These are phyloP conservation scores for Lethocerus indicus DNA, from an alignment of 1,140 invertebrate genomes.

Conservation along the genomic window DNA sequence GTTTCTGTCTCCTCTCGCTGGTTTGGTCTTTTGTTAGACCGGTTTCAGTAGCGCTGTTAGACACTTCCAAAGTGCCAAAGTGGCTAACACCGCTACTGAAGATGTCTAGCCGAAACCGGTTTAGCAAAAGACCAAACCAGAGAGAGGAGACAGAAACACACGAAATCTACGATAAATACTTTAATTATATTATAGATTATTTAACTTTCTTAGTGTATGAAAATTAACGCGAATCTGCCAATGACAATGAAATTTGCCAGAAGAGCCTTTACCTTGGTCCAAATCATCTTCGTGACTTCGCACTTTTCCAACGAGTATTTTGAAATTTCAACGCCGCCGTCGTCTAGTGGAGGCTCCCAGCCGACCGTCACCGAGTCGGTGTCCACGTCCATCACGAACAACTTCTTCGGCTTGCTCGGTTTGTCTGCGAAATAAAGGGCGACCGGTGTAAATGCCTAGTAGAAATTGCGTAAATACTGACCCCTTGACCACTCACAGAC, in stretches of 20 bases:
- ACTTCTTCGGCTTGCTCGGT: conserved; percentile 62
- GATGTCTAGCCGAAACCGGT: too few species aligned
- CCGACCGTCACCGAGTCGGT: conserved; percentile 51
- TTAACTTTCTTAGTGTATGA: too few species aligned
- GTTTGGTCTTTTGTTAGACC: too few species aligned
- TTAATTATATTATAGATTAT: too few species aligned
- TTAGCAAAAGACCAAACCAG: too few species aligned
- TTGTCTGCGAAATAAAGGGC: conserved; percentile 44
- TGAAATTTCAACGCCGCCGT: conserved; percentile 59
- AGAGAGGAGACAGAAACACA: too few species aligned
- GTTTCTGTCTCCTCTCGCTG: too few species aligned
- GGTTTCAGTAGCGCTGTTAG: too few species aligned
- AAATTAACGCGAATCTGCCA: too few species aligned
- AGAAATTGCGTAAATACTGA: neutral
- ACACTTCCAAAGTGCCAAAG: too few species aligned
- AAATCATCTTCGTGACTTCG: conserved; percentile 44
- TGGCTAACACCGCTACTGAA: too few species aligned
- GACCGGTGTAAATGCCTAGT: neutral
- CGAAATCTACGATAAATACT: too few species aligned
- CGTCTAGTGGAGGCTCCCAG: conserved; percentile 66
- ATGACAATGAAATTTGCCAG: neutral
- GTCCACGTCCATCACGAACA: conserved; percentile 53
- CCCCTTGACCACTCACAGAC: neutral
- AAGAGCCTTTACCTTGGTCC: conserved; percentile 35
- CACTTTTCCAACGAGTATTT: conserved; percentile 70